phyloP scores from a whole-genome alignment of 1,140 invertebrate species.

The Paraescarpia echinospica region DNA sequence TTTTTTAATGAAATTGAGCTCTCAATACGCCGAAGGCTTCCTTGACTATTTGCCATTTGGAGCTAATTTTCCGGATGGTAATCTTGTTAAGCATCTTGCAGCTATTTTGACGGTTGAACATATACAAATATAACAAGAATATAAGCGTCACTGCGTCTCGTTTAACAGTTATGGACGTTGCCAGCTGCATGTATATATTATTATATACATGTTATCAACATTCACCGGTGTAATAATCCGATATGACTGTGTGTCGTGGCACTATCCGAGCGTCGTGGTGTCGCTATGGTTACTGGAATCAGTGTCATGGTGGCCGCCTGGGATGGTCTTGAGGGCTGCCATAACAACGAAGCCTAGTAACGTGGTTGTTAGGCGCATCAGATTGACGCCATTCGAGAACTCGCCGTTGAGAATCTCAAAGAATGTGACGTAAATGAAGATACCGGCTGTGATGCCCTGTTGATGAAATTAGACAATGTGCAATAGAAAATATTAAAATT shows the following conservation, averaged over 20 bases:
- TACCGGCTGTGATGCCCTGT: conserved; percentile 29
- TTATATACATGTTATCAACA: neutral
- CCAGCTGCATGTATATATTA: neutral
- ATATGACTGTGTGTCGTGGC: neutral
- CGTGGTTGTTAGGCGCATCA: neutral
- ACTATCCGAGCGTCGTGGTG: neutral
- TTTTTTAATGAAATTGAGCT: too few relatives aligned
- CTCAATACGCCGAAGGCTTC: too few relatives aligned
- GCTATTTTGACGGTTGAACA: too few relatives aligned
- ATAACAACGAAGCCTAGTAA: conserved; percentile 22
- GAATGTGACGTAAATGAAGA: conserved; percentile 33
- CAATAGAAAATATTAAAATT: too few relatives aligned
- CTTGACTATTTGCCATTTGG: too few relatives aligned
- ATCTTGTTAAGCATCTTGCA: too few relatives aligned
- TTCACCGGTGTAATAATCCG: neutral
- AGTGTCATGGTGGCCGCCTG: neutral
- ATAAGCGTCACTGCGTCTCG: neutral
- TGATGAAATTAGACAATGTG: neutral
- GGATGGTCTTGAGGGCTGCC: conserved; percentile 17
- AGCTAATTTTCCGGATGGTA: too few relatives aligned
- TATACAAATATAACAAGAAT: neutral
- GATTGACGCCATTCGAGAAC: conserved; percentile 1
- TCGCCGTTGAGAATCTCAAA: conserved; percentile 29
- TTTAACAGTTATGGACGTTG: neutral
- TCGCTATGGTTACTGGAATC: neutral